Evolutionary conservation across 2,113 vertebrate genomes (phyloP).

Genomic region (Spea multiplicata): DNA sequence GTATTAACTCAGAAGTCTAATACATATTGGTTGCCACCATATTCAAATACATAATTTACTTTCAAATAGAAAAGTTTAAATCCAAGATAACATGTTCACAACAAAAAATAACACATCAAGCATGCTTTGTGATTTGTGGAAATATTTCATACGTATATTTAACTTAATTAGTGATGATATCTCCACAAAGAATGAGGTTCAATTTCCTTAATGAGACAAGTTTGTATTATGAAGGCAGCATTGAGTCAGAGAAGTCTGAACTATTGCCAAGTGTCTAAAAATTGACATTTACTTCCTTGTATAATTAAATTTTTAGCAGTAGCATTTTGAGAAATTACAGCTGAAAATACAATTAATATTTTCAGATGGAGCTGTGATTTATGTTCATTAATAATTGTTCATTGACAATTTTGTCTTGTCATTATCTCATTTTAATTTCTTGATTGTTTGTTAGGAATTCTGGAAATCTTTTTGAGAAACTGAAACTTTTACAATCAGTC

Average conservation of each 20-base stretch:
- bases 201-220: constrained; percentile 3
- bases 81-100: neutral
- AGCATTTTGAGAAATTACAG: neutral
- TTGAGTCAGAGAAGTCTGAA: neutral
- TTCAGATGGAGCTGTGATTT: neutral
- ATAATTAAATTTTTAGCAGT: neutral
- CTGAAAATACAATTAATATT: constrained; percentile 7
- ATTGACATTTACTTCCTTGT: neutral
- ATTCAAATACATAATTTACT: neutral
- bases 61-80: neutral
- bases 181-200: neutral
- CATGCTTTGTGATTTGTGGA: neutral
- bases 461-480: neutral
- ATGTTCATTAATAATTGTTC: neutral
- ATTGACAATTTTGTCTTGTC: neutral
- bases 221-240: neutral
- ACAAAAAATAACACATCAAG: neutral
- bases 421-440: neutral
- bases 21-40: too few species aligned
- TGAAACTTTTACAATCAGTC: constrained; percentile 48
- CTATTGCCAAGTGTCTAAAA: neutral
- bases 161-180: neutral
- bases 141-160: neutral
- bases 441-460: neutral
- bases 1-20: too few species aligned